phyloP scores from a whole-genome alignment of 2,797 vertebrate species.

The Schizopygopsis malacanthus region DNA sequence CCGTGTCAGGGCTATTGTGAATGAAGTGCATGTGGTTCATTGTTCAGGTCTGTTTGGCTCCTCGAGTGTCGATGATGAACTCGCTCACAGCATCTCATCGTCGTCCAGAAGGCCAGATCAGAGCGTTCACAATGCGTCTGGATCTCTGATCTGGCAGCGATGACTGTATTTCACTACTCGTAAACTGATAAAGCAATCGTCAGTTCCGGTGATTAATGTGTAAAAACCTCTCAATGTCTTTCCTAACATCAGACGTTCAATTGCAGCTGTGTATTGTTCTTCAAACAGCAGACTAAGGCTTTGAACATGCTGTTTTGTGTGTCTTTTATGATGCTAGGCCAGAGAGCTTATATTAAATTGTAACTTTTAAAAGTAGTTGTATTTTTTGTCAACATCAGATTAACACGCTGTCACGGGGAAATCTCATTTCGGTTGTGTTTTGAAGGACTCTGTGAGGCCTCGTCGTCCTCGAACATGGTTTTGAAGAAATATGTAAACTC shows the following conservation, averaged over 20 bases:
- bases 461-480: background rate
- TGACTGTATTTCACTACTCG: background rate
- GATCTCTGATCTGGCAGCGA: background rate
- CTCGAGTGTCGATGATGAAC: conserved; percentile 9
- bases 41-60: conserved; percentile 30
- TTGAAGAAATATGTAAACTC: too few relatives aligned
- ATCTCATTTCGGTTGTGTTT: background rate
- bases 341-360: background rate
- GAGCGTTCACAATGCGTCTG: background rate
- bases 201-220: conserved; percentile 4
- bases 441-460: background rate
- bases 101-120: conserved; percentile 34
- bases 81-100: background rate
- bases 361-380: background rate
- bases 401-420: background rate
- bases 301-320: conserved; percentile 9
- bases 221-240: conserved; percentile 8
- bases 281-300: background rate
- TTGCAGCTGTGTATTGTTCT: conserved; percentile 17
- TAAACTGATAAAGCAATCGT: conserved; percentile 25
- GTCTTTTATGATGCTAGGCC: conserved; percentile 1
- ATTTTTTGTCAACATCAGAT: background rate
- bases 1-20: background rate
- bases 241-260: conserved; percentile 6
- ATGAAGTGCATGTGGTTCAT: conserved; percentile 12